Conservation (phyloP, 2,888 invertebrate genomes). For the Opisthograptis luteolata region DNA sequence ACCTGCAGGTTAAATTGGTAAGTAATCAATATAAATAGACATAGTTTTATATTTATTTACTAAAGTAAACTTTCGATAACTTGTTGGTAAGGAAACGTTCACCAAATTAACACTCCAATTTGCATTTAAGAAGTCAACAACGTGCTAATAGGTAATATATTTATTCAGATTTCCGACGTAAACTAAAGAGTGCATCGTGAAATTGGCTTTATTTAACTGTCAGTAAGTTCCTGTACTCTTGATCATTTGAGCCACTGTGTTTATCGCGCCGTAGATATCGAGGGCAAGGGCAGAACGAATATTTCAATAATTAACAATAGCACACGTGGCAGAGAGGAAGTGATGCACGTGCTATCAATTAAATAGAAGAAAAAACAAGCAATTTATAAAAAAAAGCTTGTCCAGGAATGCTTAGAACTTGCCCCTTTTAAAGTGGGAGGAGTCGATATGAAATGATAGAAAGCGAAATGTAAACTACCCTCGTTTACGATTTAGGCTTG, state of each 20-base stretch:
- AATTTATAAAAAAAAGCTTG: slow-evolving; percentile 52
- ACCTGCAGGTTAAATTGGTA: no score
- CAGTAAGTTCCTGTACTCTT: slow-evolving; percentile 57
- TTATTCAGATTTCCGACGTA: slow-evolving; percentile 3
- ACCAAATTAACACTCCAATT: neutral
- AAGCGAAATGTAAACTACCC: slow-evolving; percentile 51
- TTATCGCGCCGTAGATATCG: slow-evolving; percentile 48
- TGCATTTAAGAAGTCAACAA: neutral
- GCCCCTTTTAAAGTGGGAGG: slow-evolving; percentile 57
- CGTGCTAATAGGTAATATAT: slow-evolving; percentile 1
- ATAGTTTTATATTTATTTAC: no score
- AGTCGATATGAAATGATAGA: slow-evolving; percentile 41
- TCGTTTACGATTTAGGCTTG: slow-evolving; percentile 1
- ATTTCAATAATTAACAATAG: slow-evolving; percentile 70
- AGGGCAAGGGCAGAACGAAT: slow-evolving; percentile 67
- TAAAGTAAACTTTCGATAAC: no score
- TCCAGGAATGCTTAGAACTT: slow-evolving; percentile 53
- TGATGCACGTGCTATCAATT: slow-evolving; percentile 81
- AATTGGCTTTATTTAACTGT: slow-evolving; percentile 67
- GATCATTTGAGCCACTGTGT: slow-evolving; percentile 50
- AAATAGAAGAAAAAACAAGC: slow-evolving; percentile 58
- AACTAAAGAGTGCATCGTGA: slow-evolving; percentile 29
- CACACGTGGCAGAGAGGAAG: slow-evolving; percentile 79
- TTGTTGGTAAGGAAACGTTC: no score
- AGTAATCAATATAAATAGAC: no score